These are phyloP conservation scores for Sebastes matsubarae DNA, from an alignment of 2,797 vertebrate species.

Conservation along the genomic window DNA sequence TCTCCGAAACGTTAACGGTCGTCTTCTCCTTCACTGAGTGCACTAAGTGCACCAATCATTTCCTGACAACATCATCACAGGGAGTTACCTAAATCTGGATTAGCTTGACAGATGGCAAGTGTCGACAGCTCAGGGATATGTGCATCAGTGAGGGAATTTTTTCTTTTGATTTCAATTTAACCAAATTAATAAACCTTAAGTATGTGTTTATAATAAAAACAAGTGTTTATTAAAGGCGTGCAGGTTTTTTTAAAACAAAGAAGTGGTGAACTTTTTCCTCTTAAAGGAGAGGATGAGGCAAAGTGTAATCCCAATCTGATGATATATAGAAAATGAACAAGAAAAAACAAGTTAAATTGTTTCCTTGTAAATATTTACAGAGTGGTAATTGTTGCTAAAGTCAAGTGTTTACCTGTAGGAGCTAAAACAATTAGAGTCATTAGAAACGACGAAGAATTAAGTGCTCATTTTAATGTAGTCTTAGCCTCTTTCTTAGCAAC, in stretches of 20 bases:
- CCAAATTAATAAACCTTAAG: background rate
- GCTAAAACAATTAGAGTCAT: background rate
- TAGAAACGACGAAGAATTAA: background rate
- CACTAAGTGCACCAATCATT: background rate
- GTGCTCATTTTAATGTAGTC: background rate
- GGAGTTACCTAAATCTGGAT: constrained; percentile 21
- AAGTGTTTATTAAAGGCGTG: background rate
- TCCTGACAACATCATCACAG: background rate
- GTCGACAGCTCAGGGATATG: constrained; percentile 12
- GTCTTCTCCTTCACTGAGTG: background rate
- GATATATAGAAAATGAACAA: background rate
- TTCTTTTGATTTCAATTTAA: background rate
- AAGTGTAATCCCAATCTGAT: background rate
- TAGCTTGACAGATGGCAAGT: constrained; percentile 30
- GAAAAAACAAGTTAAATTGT: background rate
- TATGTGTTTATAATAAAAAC: background rate
- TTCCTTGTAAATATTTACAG: background rate
- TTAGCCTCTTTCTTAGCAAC: background rate
- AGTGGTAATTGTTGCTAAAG: background rate
- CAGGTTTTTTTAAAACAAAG: background rate
- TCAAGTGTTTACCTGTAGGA: background rate
- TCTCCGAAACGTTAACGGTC: background rate
- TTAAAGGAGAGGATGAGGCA: background rate
- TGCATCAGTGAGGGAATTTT: background rate
- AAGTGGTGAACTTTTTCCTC: background rate